phyloP scores from a whole-genome alignment of 2,797 vertebrate genomes.

The Acrocephalus scirpaceus region DNA sequence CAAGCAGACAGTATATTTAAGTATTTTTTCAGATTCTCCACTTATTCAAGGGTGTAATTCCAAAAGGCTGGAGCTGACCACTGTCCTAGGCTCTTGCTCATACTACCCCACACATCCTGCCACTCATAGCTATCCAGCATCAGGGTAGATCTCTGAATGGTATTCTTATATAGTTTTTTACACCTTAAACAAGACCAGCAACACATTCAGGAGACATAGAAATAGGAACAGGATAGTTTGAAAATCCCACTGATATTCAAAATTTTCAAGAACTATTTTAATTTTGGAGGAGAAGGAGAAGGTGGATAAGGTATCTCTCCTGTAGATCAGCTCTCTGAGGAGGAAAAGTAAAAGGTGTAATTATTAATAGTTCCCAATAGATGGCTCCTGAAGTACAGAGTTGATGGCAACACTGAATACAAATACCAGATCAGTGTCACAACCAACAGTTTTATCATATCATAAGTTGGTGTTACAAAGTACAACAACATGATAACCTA shows the following conservation, averaged over 20 bases:
- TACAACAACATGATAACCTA: background rate
- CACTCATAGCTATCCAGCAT: background rate
- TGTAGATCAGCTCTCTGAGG: background rate
- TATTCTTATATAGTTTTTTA: background rate
- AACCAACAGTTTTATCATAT: background rate
- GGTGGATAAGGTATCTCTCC: background rate
- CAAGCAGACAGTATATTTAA: background rate
- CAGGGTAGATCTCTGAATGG: background rate
- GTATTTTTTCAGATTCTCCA: background rate
- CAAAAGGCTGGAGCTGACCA: background rate
- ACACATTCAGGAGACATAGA: background rate
- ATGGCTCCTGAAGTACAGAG: background rate
- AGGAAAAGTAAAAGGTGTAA: background rate
- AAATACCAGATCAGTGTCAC: background rate
- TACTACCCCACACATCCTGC: background rate
- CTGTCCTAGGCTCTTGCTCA: background rate
- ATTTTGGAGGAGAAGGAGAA: background rate
- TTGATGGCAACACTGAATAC: background rate
- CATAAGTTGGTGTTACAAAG: background rate
- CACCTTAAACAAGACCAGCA: background rate
- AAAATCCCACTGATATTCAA: background rate
- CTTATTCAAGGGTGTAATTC: background rate
- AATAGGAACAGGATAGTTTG: background rate
- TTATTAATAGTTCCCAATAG: slow-evolving; percentile 14
- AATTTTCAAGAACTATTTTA: background rate